phyloP scores from a whole-genome alignment of 2,113 vertebrate genomes.

The Oceanites oceanicus region DNA sequence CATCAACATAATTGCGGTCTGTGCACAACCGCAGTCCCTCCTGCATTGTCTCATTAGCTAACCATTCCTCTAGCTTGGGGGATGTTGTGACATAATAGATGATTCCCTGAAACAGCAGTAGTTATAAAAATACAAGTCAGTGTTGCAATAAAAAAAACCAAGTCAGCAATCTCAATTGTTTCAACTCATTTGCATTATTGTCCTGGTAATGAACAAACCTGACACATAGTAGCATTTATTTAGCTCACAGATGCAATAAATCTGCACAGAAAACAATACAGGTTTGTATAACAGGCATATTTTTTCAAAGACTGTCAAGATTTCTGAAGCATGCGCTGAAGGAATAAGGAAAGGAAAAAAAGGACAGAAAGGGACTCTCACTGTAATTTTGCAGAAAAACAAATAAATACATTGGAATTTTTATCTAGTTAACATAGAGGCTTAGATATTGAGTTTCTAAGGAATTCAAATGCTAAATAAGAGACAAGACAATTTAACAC shows the following conservation, averaged over 20 bases:
- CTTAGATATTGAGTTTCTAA: background rate
- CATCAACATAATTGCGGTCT: slow-evolving; percentile 94
- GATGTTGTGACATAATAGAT: slow-evolving; percentile 95
- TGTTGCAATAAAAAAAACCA: background rate
- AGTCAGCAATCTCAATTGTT: background rate
- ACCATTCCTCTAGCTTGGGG: slow-evolving; percentile 93
- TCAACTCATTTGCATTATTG: background rate
- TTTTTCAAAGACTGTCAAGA: background rate
- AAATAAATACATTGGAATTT: background rate
- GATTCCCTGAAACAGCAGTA: slow-evolving; percentile 80
- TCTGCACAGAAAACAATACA: background rate
- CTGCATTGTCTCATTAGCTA: slow-evolving; percentile 94
- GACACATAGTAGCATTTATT: background rate
- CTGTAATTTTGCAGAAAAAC: background rate
- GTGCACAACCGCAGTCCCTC: slow-evolving; percentile 88
- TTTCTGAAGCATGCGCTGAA: background rate
- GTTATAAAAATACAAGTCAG: background rate
- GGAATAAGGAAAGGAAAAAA: background rate
- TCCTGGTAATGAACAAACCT: background rate
- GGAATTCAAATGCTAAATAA: background rate
- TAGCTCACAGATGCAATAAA: background rate
- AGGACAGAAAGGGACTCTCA: background rate
- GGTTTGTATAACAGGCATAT: background rate
- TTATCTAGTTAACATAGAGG: background rate
- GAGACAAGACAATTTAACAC: background rate